Evolutionary conservation across 2,797 vertebrate genomes (phyloP).

Genomic region (Pantherophis alleghaniensis): DNA sequence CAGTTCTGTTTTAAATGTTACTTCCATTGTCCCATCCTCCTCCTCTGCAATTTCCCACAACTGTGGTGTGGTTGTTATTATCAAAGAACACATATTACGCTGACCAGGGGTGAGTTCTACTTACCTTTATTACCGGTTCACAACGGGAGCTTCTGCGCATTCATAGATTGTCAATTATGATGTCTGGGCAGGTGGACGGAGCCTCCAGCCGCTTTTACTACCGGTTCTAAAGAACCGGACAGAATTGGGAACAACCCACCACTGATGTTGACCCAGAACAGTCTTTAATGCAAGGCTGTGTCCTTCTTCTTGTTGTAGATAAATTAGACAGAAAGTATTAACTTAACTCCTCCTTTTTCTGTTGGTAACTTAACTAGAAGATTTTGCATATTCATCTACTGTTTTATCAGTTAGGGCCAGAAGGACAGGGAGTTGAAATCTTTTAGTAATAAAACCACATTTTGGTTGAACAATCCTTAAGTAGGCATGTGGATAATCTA

Average conservation of each 20-base stretch:
- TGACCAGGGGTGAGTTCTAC: no score
- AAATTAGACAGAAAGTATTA: background rate
- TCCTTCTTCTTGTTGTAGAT: background rate
- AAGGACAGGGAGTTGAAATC: background rate
- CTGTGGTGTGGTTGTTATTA: background rate
- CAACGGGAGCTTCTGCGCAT: no score
- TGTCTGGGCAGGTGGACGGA: fast-evolving
- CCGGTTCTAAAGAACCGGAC: no score
- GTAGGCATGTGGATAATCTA: background rate
- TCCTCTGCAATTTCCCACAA: background rate
- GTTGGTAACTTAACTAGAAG: background rate
- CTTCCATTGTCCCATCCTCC: background rate
- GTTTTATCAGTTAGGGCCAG: background rate
- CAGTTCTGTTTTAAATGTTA: background rate
- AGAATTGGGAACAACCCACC: no score
- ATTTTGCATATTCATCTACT: background rate
- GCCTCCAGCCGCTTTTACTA: no score
- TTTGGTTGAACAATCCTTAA: background rate
- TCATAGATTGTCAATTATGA: no score
- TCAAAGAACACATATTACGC: background rate
- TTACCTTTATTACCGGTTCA: no score
- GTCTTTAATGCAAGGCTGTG: background rate
- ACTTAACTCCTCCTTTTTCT: background rate
- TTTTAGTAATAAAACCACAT: background rate
- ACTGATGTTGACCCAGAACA: background rate